A percentile compares a stretch with the other conserved stretches of the same genome.
phyloP scores from a whole-genome alignment of 2,888 invertebrate species.

The Drosophila meridiana region DNA sequence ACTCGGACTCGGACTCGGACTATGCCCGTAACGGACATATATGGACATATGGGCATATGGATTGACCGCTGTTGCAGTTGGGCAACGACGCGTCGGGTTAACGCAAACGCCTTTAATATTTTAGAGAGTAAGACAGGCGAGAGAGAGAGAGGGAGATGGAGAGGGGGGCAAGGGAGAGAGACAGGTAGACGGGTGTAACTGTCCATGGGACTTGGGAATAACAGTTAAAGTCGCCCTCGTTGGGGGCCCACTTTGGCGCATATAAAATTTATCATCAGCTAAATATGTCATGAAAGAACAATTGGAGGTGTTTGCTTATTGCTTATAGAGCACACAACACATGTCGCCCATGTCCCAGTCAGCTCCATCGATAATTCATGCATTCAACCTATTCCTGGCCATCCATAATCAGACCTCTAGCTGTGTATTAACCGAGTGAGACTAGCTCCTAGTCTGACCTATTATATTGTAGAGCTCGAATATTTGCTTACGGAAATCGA shows the following conservation, averaged over 20 bases:
- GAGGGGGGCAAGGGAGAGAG: neutral
- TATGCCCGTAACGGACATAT: constrained; percentile 9
- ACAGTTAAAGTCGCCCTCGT: constrained; percentile 19
- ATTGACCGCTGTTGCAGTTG: constrained; percentile 38
- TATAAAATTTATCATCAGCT: constrained; percentile 72
- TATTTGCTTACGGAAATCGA: neutral
- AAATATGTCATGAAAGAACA: constrained; percentile 56
- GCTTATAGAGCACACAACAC: constrained; percentile 54
- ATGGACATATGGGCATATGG: constrained; percentile 23
- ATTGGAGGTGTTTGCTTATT: constrained; percentile 55
- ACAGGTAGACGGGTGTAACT: constrained; percentile 5
- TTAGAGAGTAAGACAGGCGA: constrained; percentile 34
- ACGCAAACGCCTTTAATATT: constrained; percentile 73
- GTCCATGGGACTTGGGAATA: constrained; percentile 6
- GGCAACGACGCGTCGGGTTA: constrained; percentile 41
- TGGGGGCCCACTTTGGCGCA: constrained; percentile 47
- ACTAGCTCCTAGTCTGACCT: neutral
- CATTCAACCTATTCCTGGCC: constrained; percentile 1
- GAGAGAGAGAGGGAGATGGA: neutral
- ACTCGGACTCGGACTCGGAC: neutral
- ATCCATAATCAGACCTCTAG: neutral
- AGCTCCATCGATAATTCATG: constrained; percentile 68
- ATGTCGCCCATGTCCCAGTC: constrained; percentile 39
- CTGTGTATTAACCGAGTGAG: neutral
- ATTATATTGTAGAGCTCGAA: neutral